These are phyloP conservation scores for Brachymystax lenok DNA, from an alignment of 2,797 vertebrate genomes.

Conservation along the genomic window DNA sequence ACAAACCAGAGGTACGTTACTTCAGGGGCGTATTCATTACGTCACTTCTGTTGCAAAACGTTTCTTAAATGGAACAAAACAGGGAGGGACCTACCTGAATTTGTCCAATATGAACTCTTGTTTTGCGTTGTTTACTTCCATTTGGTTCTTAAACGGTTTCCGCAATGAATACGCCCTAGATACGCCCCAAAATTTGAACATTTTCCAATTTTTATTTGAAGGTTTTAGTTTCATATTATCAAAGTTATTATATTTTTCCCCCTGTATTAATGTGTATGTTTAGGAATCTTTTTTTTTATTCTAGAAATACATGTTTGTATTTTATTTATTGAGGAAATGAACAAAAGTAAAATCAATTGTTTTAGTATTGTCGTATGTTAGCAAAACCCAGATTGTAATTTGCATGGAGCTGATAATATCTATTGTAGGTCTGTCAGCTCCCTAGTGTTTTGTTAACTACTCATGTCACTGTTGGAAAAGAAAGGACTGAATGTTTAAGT, in stretches of 20 bases:
- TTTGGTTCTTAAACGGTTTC: too few species aligned
- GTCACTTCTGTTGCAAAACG: not conserved
- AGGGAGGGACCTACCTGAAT: not conserved
- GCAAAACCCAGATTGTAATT: not conserved
- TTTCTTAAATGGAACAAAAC: not conserved
- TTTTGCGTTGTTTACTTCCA: too few species aligned
- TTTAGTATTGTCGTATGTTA: not conserved
- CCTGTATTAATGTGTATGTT: too few species aligned
- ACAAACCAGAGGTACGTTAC: constrained; percentile 81
- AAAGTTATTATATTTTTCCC: too few species aligned
- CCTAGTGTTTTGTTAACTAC: not conserved
- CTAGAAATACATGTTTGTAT: not conserved
- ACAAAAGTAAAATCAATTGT: not conserved
- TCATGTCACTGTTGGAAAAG: not conserved
- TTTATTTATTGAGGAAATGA: not conserved
- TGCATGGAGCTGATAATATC: not conserved
- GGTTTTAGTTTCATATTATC: too few species aligned
- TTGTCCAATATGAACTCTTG: too few species aligned
- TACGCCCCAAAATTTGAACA: too few species aligned
- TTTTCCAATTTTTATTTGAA: too few species aligned
- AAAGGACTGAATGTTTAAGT: not conserved
- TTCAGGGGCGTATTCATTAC: too few species aligned
- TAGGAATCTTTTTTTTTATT: not conserved
- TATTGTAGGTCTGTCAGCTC: not conserved
- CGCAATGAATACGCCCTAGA: too few species aligned